Conservation (phyloP, 2,797 vertebrate species). For the Hydrocynus forskahlii region DNA sequence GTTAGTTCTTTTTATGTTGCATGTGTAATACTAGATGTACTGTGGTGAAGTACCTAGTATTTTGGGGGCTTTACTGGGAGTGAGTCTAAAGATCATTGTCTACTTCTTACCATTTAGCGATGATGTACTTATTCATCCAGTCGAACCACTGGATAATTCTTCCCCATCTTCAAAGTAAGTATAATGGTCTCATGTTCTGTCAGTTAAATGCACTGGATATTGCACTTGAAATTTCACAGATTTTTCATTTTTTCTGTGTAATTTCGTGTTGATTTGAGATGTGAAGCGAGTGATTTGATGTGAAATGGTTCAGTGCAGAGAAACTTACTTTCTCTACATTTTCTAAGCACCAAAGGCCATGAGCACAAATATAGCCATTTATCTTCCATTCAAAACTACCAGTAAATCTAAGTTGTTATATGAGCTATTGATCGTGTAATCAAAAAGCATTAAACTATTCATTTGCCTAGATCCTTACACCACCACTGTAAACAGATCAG, state of each 20-base stretch:
- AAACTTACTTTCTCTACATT: too few relatives aligned
- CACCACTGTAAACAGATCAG: not conserved
- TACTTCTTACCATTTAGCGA: not conserved
- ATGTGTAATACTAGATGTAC: not conserved
- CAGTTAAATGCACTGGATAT: not conserved
- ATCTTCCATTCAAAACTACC: not conserved
- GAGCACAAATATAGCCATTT: not conserved
- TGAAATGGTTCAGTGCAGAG: too few relatives aligned
- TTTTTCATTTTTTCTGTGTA: too few relatives aligned
- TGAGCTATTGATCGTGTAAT: too few relatives aligned
- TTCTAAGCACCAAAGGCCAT: too few relatives aligned
- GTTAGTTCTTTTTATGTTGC: not conserved
- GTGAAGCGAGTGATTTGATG: too few relatives aligned
- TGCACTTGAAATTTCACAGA: too few relatives aligned
- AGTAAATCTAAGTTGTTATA: not conserved
- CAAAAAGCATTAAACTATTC: too few relatives aligned
- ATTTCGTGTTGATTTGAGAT: too few relatives aligned
- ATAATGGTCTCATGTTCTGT: not conserved
- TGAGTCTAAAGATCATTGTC: not conserved
- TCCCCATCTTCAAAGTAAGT: slow-evolving; percentile 48
- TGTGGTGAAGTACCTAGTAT: too few relatives aligned
- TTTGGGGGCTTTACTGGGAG: too few relatives aligned
- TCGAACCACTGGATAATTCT: not conserved
- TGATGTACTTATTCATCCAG: not conserved
- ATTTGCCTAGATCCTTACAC: too few relatives aligned